Evolutionary conservation across 2,797 vertebrate genomes (phyloP).

Genomic region (Eulemur coronatus): DNA sequence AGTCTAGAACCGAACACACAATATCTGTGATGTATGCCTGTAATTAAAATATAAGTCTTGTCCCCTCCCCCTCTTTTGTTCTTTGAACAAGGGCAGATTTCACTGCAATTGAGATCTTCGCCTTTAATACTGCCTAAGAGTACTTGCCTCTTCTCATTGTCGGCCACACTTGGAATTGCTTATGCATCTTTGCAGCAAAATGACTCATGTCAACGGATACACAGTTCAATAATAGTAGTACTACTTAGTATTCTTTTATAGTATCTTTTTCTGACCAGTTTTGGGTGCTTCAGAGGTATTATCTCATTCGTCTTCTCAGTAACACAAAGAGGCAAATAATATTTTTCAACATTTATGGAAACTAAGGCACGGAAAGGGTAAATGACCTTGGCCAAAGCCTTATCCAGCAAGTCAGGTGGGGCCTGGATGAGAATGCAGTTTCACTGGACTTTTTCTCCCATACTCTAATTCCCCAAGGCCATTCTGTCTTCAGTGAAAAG

Average conservation of each 20-base stretch:
- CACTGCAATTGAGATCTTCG: background rate
- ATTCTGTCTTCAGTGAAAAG: constrained; percentile 61
- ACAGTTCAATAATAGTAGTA: constrained; percentile 52
- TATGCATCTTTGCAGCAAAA: constrained; percentile 42
- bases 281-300: background rate
- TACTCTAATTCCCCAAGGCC: constrained; percentile 59
- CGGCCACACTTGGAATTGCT: constrained; percentile 17
- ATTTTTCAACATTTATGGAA: constrained; percentile 45
- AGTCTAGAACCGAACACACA: background rate
- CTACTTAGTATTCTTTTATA: background rate
- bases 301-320: constrained; percentile 17
- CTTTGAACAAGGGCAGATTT: constrained; percentile 1
- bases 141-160: background rate
- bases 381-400: constrained; percentile 52
- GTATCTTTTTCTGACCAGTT: constrained; percentile 30
- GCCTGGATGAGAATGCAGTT: constrained; percentile 38
- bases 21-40: background rate
- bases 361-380: constrained; percentile 20
- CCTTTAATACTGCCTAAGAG: background rate
- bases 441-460: background rate
- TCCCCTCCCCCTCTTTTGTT: background rate
- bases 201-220: constrained; percentile 60
- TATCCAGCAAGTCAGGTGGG: background rate
- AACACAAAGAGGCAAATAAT: background rate
- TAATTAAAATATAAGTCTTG: background rate